Evolutionary conservation across 2,797 vertebrate genomes (phyloP).

Genomic region (Danio jaintianensis): DNA sequence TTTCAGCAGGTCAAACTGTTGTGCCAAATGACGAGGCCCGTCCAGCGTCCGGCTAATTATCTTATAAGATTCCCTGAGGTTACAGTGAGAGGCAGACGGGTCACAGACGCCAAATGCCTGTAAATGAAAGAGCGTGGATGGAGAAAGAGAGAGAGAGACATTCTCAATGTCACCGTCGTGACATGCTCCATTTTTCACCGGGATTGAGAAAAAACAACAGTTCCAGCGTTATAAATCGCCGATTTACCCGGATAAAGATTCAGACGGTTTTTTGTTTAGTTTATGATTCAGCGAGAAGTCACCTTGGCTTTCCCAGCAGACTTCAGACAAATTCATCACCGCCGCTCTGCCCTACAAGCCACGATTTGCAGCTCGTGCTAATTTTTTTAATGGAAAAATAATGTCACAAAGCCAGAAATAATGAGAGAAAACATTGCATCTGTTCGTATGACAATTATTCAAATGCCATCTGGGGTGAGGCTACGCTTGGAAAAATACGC

Average conservation of each 20-base stretch:
- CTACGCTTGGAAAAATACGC: constrained; percentile 49
- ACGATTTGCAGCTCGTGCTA: constrained; percentile 41
- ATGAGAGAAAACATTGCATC: constrained; percentile 50
- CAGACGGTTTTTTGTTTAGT: constrained; percentile 39
- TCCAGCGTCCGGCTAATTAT: constrained; percentile 67
- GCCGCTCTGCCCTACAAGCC: constrained; percentile 28
- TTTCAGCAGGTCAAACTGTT: constrained; percentile 58
- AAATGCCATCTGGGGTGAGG: constrained; percentile 57
- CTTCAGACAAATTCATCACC: constrained; percentile 39
- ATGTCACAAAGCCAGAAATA: constrained; percentile 41
- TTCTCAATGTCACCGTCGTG: constrained; percentile 63
- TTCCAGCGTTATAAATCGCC: constrained; percentile 55
- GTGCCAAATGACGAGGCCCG: constrained; percentile 60
- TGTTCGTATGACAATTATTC: constrained; percentile 49
- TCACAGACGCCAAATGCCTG: constrained; percentile 57
- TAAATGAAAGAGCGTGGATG: constrained; percentile 32
- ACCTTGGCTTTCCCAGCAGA: constrained; percentile 55
- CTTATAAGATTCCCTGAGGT: constrained; percentile 68
- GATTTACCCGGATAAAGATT: constrained; percentile 59
- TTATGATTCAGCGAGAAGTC: constrained; percentile 58
- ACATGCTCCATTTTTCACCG: constrained; percentile 62
- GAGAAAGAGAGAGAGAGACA: constrained; percentile 35
- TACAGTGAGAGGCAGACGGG: constrained; percentile 65
- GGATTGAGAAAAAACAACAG: constrained; percentile 59
- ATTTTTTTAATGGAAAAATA: constrained; percentile 37